Evolutionary conservation across 2,888 invertebrate species (phyloP).

Genomic region (Steinernema carpocapsae): DNA sequence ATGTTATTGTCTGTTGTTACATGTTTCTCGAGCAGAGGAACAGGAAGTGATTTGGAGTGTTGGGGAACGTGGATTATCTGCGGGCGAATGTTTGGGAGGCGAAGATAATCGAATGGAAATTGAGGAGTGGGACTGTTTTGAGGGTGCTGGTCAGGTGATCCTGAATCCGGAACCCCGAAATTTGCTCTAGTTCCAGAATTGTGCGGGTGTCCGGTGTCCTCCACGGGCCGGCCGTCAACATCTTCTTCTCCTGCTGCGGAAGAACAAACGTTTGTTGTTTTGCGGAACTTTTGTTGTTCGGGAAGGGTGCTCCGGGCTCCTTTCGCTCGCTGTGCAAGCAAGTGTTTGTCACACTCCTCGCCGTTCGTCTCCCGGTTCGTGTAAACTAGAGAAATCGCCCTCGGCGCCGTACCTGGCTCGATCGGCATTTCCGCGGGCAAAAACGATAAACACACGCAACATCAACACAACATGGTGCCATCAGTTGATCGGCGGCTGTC

Average conservation of each 20-base stretch:
- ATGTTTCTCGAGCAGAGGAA: background rate
- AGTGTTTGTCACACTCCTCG: background rate
- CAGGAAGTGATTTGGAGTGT: conserved; percentile 4
- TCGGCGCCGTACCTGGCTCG: conserved; percentile 44
- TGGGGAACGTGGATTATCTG: background rate
- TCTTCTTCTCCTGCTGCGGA: background rate
- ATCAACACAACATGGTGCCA: conserved; percentile 29
- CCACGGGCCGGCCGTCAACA: too few species aligned
- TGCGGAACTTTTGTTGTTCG: background rate
- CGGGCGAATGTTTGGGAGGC: background rate
- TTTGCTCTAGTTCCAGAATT: too few species aligned
- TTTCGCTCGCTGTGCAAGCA: too few species aligned
- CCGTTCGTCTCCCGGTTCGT: background rate
- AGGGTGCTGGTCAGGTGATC: too few species aligned
- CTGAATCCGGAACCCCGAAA: too few species aligned
- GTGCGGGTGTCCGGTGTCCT: too few species aligned
- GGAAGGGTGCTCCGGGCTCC: background rate
- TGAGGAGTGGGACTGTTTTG: too few species aligned
- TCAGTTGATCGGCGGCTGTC: conserved; percentile 30
- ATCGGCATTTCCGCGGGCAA: conserved; percentile 55
- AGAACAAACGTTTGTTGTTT: conserved; percentile 8
- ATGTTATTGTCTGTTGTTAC: conserved; percentile 6
- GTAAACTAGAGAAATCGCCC: background rate
- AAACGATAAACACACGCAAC: conserved; percentile 32
- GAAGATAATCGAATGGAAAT: background rate